phyloP scores from a whole-genome alignment of 2,888 invertebrate species.

The Lepidocyrtoides sp. region DNA sequence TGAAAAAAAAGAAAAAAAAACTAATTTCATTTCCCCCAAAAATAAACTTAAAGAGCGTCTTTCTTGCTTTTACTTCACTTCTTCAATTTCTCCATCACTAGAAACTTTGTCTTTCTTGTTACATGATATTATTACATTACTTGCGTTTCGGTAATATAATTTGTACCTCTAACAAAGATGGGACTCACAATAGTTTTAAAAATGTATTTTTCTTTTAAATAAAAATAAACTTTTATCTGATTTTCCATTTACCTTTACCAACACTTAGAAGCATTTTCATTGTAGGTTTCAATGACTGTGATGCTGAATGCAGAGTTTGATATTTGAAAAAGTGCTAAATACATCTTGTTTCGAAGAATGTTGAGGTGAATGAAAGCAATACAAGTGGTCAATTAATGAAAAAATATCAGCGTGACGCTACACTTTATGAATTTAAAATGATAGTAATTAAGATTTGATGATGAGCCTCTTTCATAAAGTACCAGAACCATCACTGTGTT shows the following conservation, averaged over 20 bases:
- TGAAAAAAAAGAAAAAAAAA: conserved; percentile 39
- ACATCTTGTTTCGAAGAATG: too few relatives aligned
- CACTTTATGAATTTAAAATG: neutral
- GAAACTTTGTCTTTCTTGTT: neutral
- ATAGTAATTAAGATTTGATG: conserved; percentile 5
- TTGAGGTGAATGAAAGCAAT: too few relatives aligned
- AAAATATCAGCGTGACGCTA: neutral
- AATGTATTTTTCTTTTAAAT: conserved; percentile 12
- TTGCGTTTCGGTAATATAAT: conserved; percentile 10
- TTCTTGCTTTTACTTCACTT: conserved; percentile 4
- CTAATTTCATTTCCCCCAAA: conserved; percentile 57
- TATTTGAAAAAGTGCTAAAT: too few relatives aligned
- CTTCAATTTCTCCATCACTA: neutral
- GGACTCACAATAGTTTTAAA: neutral
- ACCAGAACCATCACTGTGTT: neutral
- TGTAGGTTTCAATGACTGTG: too few relatives aligned
- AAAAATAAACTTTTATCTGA: conserved; percentile 11
- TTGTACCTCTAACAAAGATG: conserved; percentile 18
- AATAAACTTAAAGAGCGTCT: conserved; percentile 25
- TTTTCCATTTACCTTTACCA: neutral
- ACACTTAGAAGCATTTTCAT: neutral
- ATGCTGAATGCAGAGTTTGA: too few relatives aligned
- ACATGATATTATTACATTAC: neutral
- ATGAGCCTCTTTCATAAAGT: neutral
- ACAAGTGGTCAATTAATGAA: neutral